A percentile compares a stretch with the other conserved stretches of the same genome.
Evolutionary conservation across 2,888 invertebrate species (phyloP).

Genomic region (Salpingus planirostris): DNA sequence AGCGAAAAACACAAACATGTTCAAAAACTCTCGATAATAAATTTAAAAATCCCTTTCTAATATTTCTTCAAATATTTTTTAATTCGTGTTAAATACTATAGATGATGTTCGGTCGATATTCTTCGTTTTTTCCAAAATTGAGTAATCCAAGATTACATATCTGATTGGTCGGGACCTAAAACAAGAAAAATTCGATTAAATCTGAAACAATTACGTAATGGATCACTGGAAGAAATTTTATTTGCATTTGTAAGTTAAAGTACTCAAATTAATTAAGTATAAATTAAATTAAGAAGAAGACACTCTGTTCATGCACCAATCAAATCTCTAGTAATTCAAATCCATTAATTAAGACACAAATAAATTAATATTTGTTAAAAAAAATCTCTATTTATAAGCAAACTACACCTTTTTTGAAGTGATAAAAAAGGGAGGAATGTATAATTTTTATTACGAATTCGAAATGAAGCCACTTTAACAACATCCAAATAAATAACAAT

Average conservation of each 20-base stretch:
- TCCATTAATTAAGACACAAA: conserved; percentile 12
- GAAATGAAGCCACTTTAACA: conserved; percentile 4
- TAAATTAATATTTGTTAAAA: conserved; percentile 17
- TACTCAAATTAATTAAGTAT: no score
- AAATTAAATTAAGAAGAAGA: no score
- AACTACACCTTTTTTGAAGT: conserved; percentile 46
- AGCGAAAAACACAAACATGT: no score
- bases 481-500: no score
- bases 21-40: no score
- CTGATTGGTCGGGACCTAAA: conserved; percentile 54
- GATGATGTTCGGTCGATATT: no score
- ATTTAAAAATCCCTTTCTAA: no score
- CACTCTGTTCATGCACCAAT: no score
- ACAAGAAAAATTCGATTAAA: conserved; percentile 21
- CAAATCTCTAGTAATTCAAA: conserved; percentile 9
- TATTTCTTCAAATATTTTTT: no score
- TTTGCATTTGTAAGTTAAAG: conserved; percentile 27
- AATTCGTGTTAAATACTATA: no score
- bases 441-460: conserved; percentile 10
- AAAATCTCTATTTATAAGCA: conserved; percentile 38
- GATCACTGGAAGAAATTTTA: conserved; percentile 20
- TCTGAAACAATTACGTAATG: no score
- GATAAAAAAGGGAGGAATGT: conserved; percentile 7
- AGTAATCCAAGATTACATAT: conserved; percentile 46
- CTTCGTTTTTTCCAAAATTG: no score